Evolutionary conservation across 2,888 invertebrate genomes (phyloP).

Genomic region (Chrysotoxum bicinctum): DNA sequence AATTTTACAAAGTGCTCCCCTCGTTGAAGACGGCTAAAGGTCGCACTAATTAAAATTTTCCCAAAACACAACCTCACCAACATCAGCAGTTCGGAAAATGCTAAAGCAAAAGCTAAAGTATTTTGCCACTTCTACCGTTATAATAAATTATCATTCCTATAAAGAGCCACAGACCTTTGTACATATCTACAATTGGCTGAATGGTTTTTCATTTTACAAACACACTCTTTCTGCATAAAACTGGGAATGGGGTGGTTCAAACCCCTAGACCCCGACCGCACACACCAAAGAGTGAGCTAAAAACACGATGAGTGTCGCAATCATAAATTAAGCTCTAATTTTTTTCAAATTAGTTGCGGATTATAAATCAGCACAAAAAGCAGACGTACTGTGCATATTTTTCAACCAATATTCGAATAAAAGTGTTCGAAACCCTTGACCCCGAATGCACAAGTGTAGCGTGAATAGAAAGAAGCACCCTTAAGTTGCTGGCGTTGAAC

Average conservation of each 20-base stretch:
- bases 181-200: slow-evolving; percentile 51
- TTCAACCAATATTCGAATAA: slow-evolving; percentile 46
- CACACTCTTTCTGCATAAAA: slow-evolving; percentile 21
- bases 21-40: slow-evolving; percentile 45
- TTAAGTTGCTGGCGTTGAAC: not conserved
- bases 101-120: slow-evolving; percentile 34
- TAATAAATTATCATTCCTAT: slow-evolving; percentile 65
- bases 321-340: slow-evolving; percentile 80
- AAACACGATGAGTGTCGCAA: slow-evolving; percentile 73
- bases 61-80: slow-evolving; percentile 63
- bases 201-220: slow-evolving; percentile 54
- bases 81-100: slow-evolving; percentile 10
- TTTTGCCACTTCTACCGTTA: slow-evolving; percentile 47
- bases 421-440: slow-evolving; percentile 50
- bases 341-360: slow-evolving; percentile 79
- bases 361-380: slow-evolving; percentile 79
- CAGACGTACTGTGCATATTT: slow-evolving; percentile 70
- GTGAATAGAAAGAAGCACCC: not conserved
- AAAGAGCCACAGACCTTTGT: slow-evolving; percentile 2
- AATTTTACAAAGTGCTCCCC: slow-evolving; percentile 68
- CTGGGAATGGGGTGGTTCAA: not conserved
- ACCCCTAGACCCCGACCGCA: not conserved
- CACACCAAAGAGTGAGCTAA: not conserved
- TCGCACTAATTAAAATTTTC: slow-evolving; percentile 68
- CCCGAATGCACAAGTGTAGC: slow-evolving; percentile 14